Evolutionary conservation across 2,113 vertebrate species (phyloP).

Genomic region (Carettochelys insculpta): DNA sequence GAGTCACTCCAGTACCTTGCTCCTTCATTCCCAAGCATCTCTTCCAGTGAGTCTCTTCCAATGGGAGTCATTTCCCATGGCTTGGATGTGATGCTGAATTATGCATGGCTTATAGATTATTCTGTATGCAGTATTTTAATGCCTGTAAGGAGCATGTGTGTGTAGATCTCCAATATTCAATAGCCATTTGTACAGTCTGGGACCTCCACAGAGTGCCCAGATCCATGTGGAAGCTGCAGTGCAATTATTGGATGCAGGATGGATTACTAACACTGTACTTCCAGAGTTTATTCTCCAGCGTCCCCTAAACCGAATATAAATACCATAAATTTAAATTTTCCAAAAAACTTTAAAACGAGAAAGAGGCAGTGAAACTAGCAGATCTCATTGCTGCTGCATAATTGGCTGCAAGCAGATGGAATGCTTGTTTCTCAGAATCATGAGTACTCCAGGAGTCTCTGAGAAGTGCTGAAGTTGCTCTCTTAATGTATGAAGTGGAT

Average conservation of each 20-base stretch:
- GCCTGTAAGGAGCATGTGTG: background rate
- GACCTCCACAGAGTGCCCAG: background rate
- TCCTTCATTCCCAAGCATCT: background rate
- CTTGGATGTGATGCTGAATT: background rate
- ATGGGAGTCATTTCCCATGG: background rate
- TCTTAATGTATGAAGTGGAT: background rate
- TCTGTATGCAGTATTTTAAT: background rate
- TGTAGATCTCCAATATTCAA: background rate
- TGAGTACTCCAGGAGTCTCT: background rate
- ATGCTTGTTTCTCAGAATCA: background rate
- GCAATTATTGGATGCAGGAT: background rate
- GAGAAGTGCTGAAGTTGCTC: background rate
- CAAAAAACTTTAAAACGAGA: background rate
- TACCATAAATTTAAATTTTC: background rate
- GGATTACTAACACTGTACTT: background rate
- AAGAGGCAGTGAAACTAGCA: background rate
- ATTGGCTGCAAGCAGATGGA: background rate
- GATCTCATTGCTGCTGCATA: background rate
- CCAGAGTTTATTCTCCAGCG: background rate
- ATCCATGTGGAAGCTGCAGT: background rate
- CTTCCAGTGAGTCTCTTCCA: no score
- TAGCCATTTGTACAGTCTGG: background rate
- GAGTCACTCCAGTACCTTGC: background rate
- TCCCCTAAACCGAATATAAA: background rate
- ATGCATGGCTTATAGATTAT: background rate